Conservation (phyloP, 2,888 invertebrate genomes). For the Amphimallon solstitiale region DNA sequence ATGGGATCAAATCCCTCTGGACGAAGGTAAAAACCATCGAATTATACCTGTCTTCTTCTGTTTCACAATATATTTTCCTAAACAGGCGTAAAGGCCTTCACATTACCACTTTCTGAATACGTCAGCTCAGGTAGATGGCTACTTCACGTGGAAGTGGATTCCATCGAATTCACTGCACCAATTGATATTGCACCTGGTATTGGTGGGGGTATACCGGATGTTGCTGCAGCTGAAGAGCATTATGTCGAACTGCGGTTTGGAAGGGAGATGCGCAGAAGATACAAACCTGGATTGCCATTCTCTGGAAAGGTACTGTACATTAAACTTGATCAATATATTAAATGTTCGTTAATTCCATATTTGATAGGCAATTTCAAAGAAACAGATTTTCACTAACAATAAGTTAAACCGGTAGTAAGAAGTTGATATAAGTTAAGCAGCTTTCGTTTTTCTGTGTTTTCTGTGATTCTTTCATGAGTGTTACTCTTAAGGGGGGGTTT, state of each 20-base stretch:
- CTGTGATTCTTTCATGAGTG: no score
- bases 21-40: conserved; percentile 66
- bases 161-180: conserved; percentile 68
- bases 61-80: conserved; percentile 34
- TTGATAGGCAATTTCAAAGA: no score
- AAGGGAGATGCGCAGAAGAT: conserved; percentile 71
- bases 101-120: conserved; percentile 67
- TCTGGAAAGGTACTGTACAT: conserved; percentile 68
- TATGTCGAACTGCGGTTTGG: conserved; percentile 74
- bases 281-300: conserved; percentile 75
- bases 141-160: conserved; percentile 67
- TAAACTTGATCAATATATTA: no score
- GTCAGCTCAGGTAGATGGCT: conserved; percentile 70
- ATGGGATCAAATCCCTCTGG: conserved; percentile 73
- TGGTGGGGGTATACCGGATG: conserved; percentile 65
- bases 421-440: no score
- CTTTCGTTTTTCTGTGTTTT: no score
- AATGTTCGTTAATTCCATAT: no score
- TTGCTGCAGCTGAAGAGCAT: conserved; percentile 74
- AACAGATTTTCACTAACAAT: no score
- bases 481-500: no score
- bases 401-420: no score
- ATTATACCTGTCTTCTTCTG: not conserved
- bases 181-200: conserved; percentile 65
- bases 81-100: conserved; percentile 71